Evolutionary conservation across 2,113 vertebrate species (phyloP), one percentile per base, ranked within the genome.

Genomic region (Triplophysa dalaica): DNA sequence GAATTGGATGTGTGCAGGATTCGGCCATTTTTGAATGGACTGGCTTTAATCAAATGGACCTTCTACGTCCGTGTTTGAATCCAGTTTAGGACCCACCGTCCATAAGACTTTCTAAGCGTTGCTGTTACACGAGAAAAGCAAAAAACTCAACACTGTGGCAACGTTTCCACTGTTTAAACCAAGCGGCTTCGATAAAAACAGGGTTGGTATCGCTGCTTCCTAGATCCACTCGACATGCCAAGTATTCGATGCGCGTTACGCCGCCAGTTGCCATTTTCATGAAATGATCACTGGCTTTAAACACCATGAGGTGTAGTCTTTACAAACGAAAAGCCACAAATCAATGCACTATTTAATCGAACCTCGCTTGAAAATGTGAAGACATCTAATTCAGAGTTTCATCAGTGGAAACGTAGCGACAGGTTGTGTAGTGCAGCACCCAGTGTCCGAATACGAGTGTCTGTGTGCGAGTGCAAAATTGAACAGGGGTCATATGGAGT

Each of bases 401-500:
- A n/a, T 8, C 60, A 17, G 19, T 63, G 58, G 56, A 75, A 75
- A 75, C 21, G 0, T 33, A 2, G 72, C 22, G 1, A 48, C 41
- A 6, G 70, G 66, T 84, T 2, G 64, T 84, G 70, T 79, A 75
- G 29, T 62, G 78, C 69, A 66, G 68, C 82, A 78, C 75, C 79
- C 56, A 24, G 54, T 62, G 73, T 45, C 17, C 45, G 48, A 38
- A 60, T 24, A 82, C 85, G 81, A 48, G 43, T 48, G 70, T 78
- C 80, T 86, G 60, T 67, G 82, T 87, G 85, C 87, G 82, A 84
- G 87, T 84, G 70, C 26, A 26, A 77, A 45, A 70, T 77, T 38
- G 22, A 87, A 90, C 90, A 90, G 91, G 90, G 91, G 91, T 91
- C 88, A 73, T 89, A 87, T 88, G 86, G 88, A 91, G 89, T 87